phyloP scores from a whole-genome alignment of 2,797 vertebrate species.

The Setipinna tenuifilis region DNA sequence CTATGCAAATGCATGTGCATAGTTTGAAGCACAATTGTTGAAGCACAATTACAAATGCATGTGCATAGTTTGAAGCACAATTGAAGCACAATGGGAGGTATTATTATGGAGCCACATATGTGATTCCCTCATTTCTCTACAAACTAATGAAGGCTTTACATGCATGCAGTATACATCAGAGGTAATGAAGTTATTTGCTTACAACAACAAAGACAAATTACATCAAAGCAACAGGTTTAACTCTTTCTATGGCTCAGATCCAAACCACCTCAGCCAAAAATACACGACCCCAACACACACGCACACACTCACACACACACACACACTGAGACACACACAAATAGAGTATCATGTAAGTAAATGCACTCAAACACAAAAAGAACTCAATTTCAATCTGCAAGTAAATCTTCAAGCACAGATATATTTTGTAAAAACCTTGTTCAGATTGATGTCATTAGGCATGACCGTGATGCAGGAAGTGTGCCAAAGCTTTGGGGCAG shows the following conservation, averaged over 20 bases:
- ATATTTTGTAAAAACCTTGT: background rate
- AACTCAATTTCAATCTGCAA: background rate
- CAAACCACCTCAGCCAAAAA: background rate
- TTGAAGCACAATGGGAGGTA: no score
- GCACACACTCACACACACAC: background rate
- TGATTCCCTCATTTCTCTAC: no score
- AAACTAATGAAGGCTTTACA: no score
- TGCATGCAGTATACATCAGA: no score
- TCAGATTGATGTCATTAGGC: background rate
- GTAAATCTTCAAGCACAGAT: background rate
- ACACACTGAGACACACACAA: background rate
- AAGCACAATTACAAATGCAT: no score
- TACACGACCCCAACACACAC: background rate
- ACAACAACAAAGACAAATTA: background rate
- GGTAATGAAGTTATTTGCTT: no score
- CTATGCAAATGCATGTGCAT: no score
- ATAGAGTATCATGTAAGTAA: background rate
- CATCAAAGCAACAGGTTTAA: background rate
- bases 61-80: no score
- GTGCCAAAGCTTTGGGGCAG: conserved; percentile 45
- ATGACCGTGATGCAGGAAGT: background rate
- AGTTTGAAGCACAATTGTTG: no score
- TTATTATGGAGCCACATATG: no score
- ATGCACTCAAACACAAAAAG: background rate
- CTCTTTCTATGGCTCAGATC: no score